phyloP scores from a whole-genome alignment of 2,113 vertebrate species.

The Podarcis muralis region DNA sequence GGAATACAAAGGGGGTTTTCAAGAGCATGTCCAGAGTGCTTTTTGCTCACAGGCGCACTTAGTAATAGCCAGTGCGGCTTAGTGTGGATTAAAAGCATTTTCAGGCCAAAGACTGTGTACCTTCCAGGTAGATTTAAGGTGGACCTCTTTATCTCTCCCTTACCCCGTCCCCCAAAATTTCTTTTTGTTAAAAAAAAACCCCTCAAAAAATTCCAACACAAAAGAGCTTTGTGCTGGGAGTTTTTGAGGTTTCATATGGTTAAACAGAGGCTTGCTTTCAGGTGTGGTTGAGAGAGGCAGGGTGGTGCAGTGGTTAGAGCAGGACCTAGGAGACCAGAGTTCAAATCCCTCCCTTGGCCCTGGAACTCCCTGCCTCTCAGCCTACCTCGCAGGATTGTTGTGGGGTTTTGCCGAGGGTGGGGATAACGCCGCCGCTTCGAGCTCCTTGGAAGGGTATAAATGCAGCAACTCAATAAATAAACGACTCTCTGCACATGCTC shows the following conservation, averaged over 20 bases:
- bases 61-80: not conserved
- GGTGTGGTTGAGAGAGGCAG: not conserved
- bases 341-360: no score
- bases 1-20: not conserved
- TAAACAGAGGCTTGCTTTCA: not conserved
- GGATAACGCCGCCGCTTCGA: no score
- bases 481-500: not conserved
- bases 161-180: not conserved
- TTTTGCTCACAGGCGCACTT: no score
- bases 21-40: not conserved
- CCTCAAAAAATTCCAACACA: not conserved
- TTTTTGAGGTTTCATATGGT: not conserved
- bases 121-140: not conserved
- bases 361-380: no score
- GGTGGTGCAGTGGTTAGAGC: no score
- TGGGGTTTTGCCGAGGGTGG: no score
- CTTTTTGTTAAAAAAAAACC: not conserved
- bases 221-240: not conserved
- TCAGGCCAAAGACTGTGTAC: not conserved
- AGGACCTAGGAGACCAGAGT: no score
- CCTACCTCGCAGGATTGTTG: no score
- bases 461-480: no score
- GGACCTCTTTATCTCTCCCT: not conserved
- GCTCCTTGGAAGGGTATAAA: not conserved
- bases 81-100: not conserved